Evolutionary conservation across 2,113 vertebrate genomes (phyloP), one percentile per base, ranked within the genome.

Genomic region (Larimichthys crocea): DNA sequence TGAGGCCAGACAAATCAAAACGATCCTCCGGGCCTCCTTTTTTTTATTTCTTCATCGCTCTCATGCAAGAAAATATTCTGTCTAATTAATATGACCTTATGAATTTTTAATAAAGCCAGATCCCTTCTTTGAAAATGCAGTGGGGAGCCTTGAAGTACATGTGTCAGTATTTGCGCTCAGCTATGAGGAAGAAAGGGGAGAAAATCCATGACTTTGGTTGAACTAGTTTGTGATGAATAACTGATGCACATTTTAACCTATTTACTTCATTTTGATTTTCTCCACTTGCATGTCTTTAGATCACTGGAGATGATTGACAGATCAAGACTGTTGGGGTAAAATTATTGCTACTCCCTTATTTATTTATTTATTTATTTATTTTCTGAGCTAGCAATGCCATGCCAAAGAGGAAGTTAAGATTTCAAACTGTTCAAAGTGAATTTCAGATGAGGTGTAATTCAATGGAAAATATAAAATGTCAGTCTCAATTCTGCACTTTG

Each of bases 41-140:
- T 40, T 83, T 79, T 85, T 90, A 92, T 93, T 93, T 95, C 92
- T 93, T 94, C 90, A 94, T 93, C 88, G 89, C 88, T 87, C 91
- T 86, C 29, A 83, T 75, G 79, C 79, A 89, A 90, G 82, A 93
- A 95, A 92, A 95, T 91, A 93, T 94, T 93, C 90, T 17, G 80
- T 91, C 91, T 94, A 95, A 95, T 95, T 95, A 95, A 94, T 91
- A 91, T 73, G 88, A 92, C 92, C 91, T 93, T 82, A 94, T 96
- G 92, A 92, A 96, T 92, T 90, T 94, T 95, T 96, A 88, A 95
- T 93, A 59, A 79, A 63, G 80, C 84, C 82, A 62, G 85, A 92
- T 88, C 81, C 80, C 90, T 82, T 84, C 91, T 93, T 93, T 93
- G 80, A 92, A 93, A 92, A 76, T 84, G 87, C 88, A 82, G 85